phyloP scores from a whole-genome alignment of 2,888 invertebrate species.

The Drosophila ezoana region DNA sequence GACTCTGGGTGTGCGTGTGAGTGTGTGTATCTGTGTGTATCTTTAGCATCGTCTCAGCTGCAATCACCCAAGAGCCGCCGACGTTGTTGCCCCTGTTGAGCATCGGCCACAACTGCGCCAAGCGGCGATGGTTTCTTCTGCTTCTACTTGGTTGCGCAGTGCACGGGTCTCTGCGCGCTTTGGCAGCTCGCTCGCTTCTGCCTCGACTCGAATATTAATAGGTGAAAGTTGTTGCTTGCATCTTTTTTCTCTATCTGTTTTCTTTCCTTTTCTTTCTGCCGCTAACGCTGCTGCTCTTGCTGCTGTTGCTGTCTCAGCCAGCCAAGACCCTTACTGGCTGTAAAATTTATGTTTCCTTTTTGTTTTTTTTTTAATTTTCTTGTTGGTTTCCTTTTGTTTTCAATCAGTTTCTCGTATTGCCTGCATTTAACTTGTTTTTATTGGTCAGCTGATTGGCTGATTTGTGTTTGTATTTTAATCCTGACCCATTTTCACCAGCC shows the following conservation, averaged over 20 bases:
- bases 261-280: constrained; percentile 33
- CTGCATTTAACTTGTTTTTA: constrained; percentile 21
- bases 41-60: constrained; percentile 34
- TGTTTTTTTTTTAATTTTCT: background rate
- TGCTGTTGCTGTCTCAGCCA: constrained; percentile 3
- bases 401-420: constrained; percentile 20
- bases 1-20: background rate
- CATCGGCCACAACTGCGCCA: constrained; percentile 66
- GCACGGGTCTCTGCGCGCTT: constrained; percentile 33
- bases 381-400: constrained; percentile 11
- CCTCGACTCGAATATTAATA: constrained; percentile 83
- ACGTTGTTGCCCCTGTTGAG: constrained; percentile 64
- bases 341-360: constrained; percentile 64
- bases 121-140: constrained; percentile 49
- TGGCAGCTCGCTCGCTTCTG: constrained; percentile 66
- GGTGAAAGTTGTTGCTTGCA: constrained; percentile 83
- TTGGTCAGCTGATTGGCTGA: constrained; percentile 11
- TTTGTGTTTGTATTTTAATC: constrained; percentile 29
- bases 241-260: constrained; percentile 35
- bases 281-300: constrained; percentile 17
- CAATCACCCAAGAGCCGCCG: constrained; percentile 51
- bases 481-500: constrained; percentile 53
- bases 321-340: constrained; percentile 42
- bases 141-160: constrained; percentile 47
- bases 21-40: constrained; percentile 3